phyloP scores from a whole-genome alignment of 2,797 vertebrate genomes.

The Novumbra hubbsi region DNA sequence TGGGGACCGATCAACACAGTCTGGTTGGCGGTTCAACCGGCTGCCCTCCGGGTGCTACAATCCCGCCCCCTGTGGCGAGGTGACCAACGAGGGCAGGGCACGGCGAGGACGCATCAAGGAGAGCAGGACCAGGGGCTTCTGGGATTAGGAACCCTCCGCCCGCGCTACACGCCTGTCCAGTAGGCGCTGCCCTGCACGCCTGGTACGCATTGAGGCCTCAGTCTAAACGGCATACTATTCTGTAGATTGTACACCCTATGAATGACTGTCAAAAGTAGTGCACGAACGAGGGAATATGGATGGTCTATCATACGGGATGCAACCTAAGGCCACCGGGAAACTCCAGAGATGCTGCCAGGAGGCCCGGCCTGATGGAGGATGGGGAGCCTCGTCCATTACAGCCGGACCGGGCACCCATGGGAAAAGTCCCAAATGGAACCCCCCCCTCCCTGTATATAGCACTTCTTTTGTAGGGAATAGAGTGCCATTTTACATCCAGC shows the following conservation, averaged over 20 bases:
- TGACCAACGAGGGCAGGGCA: slow-evolving; percentile 61
- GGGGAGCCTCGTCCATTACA: slow-evolving; percentile 50
- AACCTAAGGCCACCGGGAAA: slow-evolving; percentile 47
- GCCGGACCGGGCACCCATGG: slow-evolving; percentile 32
- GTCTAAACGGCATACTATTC: no score
- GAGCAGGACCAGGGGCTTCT: slow-evolving; percentile 55
- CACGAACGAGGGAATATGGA: no score
- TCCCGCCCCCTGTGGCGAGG: slow-evolving; percentile 68
- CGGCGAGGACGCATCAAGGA: slow-evolving; percentile 56
- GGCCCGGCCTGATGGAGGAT: slow-evolving; percentile 65
- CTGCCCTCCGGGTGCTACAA: background rate
- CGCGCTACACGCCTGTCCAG: slow-evolving; percentile 1
- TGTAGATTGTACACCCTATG: no score
- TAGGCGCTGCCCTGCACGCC: slow-evolving; percentile 8
- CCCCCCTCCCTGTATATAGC: background rate
- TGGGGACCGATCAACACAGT: slow-evolving; percentile 21
- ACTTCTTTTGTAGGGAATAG: background rate
- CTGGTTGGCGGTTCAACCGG: background rate
- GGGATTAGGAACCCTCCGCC: slow-evolving; percentile 28
- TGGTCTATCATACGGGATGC: no score
- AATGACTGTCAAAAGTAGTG: no score
- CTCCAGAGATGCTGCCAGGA: slow-evolving; percentile 56
- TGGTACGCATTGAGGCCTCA: no score
- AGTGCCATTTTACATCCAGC: background rate
- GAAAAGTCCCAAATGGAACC: background rate